Conservation (phyloP, 2,797 vertebrate genomes). For the Chiropotes sagulatus region DNA sequence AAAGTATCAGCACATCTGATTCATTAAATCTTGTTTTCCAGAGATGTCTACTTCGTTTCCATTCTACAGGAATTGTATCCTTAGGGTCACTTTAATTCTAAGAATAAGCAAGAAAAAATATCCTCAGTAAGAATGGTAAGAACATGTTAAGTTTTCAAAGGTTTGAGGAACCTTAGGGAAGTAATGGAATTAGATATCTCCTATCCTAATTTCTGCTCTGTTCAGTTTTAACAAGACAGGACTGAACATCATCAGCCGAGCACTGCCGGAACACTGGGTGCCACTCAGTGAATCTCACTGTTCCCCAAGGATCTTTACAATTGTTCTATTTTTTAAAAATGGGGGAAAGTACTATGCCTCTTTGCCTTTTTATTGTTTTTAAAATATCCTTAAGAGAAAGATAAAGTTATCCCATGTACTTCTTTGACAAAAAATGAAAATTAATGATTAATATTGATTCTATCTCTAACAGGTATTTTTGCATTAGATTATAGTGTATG, state of each 20-base stretch:
- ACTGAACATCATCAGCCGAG: background rate
- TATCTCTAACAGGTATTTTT: background rate
- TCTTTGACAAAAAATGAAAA: conserved; percentile 23
- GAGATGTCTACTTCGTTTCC: background rate
- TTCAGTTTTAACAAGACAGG: background rate
- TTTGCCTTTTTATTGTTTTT: background rate
- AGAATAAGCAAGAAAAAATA: background rate
- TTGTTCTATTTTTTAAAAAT: background rate
- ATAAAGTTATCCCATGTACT: background rate
- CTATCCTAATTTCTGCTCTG: background rate
- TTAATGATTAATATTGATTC: background rate
- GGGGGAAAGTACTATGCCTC: background rate
- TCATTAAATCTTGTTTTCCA: background rate
- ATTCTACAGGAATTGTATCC: background rate
- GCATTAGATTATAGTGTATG: background rate
- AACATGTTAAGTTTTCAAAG: background rate
- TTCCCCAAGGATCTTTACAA: background rate
- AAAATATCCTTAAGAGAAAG: conserved; percentile 8
- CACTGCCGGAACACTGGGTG: background rate
- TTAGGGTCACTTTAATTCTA: background rate
- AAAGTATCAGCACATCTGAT: background rate
- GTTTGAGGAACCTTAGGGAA: background rate
- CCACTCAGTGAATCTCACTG: background rate
- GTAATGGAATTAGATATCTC: background rate
- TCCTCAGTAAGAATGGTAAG: background rate